Percentiles rank a stretch among this genome's conserved stretches.
phyloP scores from a whole-genome alignment of 2,888 invertebrate genomes.

The Gibbula magus region DNA sequence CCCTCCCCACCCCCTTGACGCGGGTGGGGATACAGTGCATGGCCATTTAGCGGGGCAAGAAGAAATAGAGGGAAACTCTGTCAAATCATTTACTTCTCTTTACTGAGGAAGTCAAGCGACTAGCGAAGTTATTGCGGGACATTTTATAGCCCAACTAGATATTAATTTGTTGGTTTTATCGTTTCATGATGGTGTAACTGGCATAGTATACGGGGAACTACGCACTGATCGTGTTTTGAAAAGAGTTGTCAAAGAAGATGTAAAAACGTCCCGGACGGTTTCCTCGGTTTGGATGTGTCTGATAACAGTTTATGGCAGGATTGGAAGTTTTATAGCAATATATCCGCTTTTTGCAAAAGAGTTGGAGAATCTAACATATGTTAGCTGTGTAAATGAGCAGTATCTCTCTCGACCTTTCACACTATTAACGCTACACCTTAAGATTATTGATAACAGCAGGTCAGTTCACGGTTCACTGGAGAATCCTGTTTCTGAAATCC shows the following conservation, averaged over 20 bases:
- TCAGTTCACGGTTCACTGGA: not conserved
- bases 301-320: conserved; percentile 12
- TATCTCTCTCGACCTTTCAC: not conserved
- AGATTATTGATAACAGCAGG: not conserved
- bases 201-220: not conserved
- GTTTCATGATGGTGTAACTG: conserved; percentile 3
- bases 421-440: conserved; percentile 4
- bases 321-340: conserved; percentile 9
- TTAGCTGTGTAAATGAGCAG: not conserved
- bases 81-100: conserved; percentile 16
- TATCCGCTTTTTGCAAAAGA: conserved; percentile 1
- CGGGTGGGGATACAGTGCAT: not conserved
- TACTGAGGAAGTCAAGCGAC: not conserved
- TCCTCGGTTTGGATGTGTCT: not conserved
- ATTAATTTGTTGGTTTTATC: conserved; percentile 17
- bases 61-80: conserved; percentile 6
- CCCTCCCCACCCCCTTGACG: not conserved
- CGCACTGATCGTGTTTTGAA: not conserved
- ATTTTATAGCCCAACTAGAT: conserved; percentile 10
- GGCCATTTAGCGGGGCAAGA: not conserved
- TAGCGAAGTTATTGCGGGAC: not conserved
- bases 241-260: conserved; percentile 21
- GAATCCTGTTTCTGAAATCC: not conserved
- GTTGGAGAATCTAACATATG: not conserved
- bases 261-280: not conserved